phyloP scores from a whole-genome alignment of 2,797 vertebrate genomes.

The Siniperca scherzeri region DNA sequence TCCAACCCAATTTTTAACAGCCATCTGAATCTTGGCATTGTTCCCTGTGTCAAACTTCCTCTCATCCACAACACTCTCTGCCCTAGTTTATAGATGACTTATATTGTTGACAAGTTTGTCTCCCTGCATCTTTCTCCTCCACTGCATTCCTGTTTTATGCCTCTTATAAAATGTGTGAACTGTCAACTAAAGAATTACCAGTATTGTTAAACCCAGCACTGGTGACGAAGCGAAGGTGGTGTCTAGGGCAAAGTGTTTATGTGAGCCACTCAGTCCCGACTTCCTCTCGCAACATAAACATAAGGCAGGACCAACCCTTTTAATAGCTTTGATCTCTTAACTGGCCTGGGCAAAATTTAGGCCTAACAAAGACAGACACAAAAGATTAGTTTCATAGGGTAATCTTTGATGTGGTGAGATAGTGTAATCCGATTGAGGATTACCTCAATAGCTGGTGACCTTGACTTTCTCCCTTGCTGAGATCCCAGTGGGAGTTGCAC shows the following conservation, averaged over 20 bases:
- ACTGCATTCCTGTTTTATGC: conserved; percentile 50
- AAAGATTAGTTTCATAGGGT: conserved; percentile 35
- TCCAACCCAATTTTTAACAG: conserved; percentile 62
- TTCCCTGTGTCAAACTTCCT: conserved; percentile 55
- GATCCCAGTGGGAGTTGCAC: conserved; percentile 43
- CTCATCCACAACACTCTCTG: conserved; percentile 48
- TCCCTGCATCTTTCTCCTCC: conserved; percentile 48
- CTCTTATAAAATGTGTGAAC: conserved; percentile 42
- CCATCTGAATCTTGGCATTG: conserved; percentile 63
- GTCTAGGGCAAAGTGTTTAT: conserved; percentile 3
- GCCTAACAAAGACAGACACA: conserved; percentile 20
- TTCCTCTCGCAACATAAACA: conserved; percentile 24
- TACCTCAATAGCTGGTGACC: conserved; percentile 63
- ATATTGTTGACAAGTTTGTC: conserved; percentile 62
- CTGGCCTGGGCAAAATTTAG: neutral
- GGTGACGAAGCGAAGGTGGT: conserved; percentile 21
- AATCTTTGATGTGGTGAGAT: conserved; percentile 44
- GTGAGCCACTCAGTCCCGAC: conserved; percentile 8
- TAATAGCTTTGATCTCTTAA: conserved; percentile 30
- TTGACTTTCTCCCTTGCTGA: conserved; percentile 62
- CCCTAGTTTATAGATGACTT: conserved; percentile 64
- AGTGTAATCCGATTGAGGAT: conserved; percentile 29
- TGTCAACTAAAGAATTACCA: conserved; percentile 22
- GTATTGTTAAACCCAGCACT: conserved; percentile 24
- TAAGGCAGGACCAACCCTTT: conserved; percentile 2